phyloP scores from a whole-genome alignment of 2,113 vertebrate species.

The Sterrhoptilus dennistouni region DNA sequence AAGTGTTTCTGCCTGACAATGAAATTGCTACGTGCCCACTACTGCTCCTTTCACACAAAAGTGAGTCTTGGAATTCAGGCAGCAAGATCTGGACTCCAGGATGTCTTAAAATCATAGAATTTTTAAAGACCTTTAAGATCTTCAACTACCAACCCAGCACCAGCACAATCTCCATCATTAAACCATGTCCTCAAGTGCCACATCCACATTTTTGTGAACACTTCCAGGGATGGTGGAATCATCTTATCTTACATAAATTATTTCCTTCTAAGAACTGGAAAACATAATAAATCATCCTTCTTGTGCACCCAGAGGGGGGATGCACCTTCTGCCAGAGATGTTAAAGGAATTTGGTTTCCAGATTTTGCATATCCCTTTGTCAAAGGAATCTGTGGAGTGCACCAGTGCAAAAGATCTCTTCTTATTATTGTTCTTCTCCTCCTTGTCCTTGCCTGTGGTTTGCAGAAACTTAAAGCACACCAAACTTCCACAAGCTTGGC shows the following conservation, averaged over 20 bases:
- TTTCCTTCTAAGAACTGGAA: not conserved
- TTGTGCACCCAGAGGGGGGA: not conserved
- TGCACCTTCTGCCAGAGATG: not conserved
- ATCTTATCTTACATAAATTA: not conserved
- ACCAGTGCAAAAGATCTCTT: not conserved
- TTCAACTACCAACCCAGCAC: too few species aligned
- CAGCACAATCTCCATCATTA: not conserved
- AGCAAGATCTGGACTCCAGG: accelerated
- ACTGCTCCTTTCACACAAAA: not conserved
- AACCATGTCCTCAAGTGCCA: not conserved
- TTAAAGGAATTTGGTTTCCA: not conserved
- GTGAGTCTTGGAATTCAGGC: not conserved
- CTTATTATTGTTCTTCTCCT: not conserved
- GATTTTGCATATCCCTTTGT: not conserved
- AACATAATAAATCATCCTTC: not conserved
- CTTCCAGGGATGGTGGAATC: not conserved
- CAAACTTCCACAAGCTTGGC: not conserved
- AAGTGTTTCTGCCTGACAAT: not conserved
- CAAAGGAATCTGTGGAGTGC: not conserved
- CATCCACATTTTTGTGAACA: not conserved
- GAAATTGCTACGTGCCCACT: not conserved
- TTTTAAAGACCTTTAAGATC: not conserved
- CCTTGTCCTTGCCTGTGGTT: not conserved
- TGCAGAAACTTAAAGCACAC: not conserved
- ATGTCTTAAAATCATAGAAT: not conserved